phyloP scores from a whole-genome alignment of 2,888 invertebrate genomes.

The Cryptosula pallasiana region DNA sequence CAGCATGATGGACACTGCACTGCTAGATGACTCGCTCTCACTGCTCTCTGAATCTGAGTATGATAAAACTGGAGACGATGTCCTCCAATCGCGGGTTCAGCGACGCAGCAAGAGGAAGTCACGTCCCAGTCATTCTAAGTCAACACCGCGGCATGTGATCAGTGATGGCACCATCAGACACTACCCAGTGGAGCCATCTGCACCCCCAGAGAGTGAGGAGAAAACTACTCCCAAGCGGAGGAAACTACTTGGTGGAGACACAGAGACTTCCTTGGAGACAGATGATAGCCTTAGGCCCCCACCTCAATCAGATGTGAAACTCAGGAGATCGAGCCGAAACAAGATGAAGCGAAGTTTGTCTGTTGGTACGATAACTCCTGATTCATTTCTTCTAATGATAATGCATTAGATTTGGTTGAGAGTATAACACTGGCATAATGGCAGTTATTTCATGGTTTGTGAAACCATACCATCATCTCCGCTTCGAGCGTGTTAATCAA shows the following conservation, averaged over 20 bases:
- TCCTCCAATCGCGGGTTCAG: slow-evolving; percentile 41
- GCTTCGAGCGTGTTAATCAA: too few species aligned
- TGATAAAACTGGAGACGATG: slow-evolving; percentile 77
- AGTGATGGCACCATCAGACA: not conserved
- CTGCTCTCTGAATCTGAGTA: slow-evolving; percentile 70
- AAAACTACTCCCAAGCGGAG: slow-evolving; percentile 57
- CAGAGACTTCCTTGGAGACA: not conserved
- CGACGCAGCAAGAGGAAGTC: slow-evolving; percentile 11
- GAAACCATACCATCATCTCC: too few species aligned
- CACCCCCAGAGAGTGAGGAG: slow-evolving; percentile 56
- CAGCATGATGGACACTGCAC: slow-evolving; percentile 18
- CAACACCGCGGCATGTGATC: not conserved
- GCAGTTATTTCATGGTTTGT: too few species aligned
- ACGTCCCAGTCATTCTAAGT: not conserved
- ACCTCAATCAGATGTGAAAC: slow-evolving; percentile 21
- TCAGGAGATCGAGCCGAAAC: not conserved
- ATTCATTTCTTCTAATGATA: too few species aligned
- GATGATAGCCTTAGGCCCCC: not conserved
- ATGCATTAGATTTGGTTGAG: too few species aligned
- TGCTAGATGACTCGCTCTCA: slow-evolving; percentile 58
- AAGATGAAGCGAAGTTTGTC: not conserved
- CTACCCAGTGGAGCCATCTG: not conserved
- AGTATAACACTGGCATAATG: too few species aligned
- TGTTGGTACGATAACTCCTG: slow-evolving; percentile 2
- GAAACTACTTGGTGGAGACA: slow-evolving; percentile 58